phyloP scores from a whole-genome alignment of 2,888 invertebrate species.

The Drosophila nr. fundita region DNA sequence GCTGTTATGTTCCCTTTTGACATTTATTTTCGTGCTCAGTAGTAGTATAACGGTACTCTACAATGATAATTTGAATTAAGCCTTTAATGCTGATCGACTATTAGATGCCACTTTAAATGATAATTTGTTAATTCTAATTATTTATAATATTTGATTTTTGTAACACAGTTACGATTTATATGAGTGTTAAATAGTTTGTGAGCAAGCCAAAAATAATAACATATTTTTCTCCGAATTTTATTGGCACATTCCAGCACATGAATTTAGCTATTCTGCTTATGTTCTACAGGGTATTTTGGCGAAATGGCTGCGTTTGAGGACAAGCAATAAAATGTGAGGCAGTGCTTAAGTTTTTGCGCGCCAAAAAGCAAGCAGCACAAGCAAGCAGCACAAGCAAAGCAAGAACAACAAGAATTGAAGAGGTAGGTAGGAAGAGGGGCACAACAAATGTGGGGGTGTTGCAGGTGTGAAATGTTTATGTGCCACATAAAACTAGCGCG shows the following conservation, averaged over 20 bases:
- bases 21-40: constrained; percentile 45
- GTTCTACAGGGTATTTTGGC: constrained; percentile 18
- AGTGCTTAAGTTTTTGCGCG: constrained; percentile 69
- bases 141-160: background rate
- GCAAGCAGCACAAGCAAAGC: constrained; percentile 46
- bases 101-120: background rate
- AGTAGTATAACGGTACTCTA: constrained; percentile 18
- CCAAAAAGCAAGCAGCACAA: constrained; percentile 70
- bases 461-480: constrained; percentile 68
- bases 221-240: background rate
- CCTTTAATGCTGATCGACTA: background rate
- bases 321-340: constrained; percentile 70
- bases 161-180: background rate
- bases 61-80: background rate
- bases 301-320: constrained; percentile 44
- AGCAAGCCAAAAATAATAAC: background rate
- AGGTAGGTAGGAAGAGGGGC: constrained; percentile 9
- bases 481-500: constrained; percentile 75
- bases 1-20: constrained; percentile 9
- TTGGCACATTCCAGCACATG: background rate
- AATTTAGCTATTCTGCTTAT: background rate
- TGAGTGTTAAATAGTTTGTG: background rate
- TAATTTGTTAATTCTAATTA: background rate
- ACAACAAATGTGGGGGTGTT: background rate
- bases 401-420: constrained; percentile 4